phyloP scores from a whole-genome alignment of 2,888 invertebrate species.

The Diplolepis rosae region DNA sequence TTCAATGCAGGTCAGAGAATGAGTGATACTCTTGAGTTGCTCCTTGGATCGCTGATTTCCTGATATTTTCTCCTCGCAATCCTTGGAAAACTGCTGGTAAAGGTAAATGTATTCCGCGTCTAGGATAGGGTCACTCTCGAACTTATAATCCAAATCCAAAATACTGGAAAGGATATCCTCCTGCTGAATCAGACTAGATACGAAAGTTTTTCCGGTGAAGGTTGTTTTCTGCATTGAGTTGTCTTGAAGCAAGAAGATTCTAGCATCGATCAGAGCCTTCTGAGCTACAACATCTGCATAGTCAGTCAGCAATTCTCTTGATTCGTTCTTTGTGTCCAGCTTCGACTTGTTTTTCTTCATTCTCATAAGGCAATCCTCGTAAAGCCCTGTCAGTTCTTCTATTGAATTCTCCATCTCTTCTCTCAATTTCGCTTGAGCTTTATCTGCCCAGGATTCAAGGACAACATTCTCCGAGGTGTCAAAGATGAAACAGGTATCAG shows the following conservation, averaged over 20 bases:
- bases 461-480: constrained; percentile 81
- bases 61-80: constrained; percentile 73
- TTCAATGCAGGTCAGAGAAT: constrained; percentile 68
- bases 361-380: constrained; percentile 79
- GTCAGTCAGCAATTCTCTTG: constrained; percentile 77
- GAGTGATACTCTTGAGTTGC: constrained; percentile 57
- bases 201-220: constrained; percentile 61
- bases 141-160: constrained; percentile 53
- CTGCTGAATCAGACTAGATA: constrained; percentile 68
- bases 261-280: constrained; percentile 85
- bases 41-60: constrained; percentile 57
- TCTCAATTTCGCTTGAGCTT: constrained; percentile 82
- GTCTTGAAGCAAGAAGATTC: constrained; percentile 81
- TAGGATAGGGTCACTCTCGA: constrained; percentile 75
- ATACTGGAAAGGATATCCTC: constrained; percentile 64
- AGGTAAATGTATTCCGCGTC: constrained; percentile 82
- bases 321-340: constrained; percentile 64
- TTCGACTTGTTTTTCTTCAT: constrained; percentile 75
- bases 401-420: constrained; percentile 84
- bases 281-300: constrained; percentile 84
- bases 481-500: constrained; percentile 75
- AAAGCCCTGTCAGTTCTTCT: constrained; percentile 80
- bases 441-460: constrained; percentile 84
- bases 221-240: constrained; percentile 54
- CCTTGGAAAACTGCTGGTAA: constrained; percentile 79